phyloP scores from a whole-genome alignment of 1,140 invertebrate genomes.

The Protaetia brevitarsis region DNA sequence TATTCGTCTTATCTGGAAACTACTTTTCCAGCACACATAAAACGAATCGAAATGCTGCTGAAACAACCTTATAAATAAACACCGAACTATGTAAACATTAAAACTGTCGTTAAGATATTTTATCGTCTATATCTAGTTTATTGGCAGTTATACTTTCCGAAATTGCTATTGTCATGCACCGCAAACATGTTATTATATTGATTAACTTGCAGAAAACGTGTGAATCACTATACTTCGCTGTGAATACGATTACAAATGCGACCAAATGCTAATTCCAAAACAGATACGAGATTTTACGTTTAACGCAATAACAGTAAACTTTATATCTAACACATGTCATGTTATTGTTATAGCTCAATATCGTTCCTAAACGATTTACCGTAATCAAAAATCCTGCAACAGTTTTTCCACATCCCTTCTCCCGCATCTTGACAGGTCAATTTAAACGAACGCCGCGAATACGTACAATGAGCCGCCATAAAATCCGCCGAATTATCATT shows the following conservation, averaged over 20 bases:
- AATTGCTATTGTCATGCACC: slow-evolving; percentile 1
- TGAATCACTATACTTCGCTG: too few relatives aligned
- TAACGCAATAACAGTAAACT: too few relatives aligned
- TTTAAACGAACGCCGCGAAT: not conserved
- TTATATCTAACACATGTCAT: too few relatives aligned
- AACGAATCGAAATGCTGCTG: not conserved
- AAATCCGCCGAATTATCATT: slow-evolving; percentile 20
- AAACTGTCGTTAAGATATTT: slow-evolving; percentile 17
- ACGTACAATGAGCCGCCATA: not conserved
- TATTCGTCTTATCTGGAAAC: not conserved
- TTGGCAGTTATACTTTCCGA: not conserved
- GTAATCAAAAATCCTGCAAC: not conserved
- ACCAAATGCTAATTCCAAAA: too few relatives aligned
- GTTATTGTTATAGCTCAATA: too few relatives aligned
- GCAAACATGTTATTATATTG: slow-evolving; percentile 1
- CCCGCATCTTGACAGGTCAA: not conserved
- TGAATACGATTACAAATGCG: too few relatives aligned
- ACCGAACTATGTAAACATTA: slow-evolving; percentile 16
- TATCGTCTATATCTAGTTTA: slow-evolving; percentile 6
- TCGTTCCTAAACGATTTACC: not conserved
- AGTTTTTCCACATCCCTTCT: not conserved
- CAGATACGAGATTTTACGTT: too few relatives aligned
- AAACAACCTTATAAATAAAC: slow-evolving; percentile 17
- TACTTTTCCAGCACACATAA: slow-evolving; percentile 1
- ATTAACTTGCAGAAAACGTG: not conserved